These are phyloP conservation scores for Berghia stephanieae DNA, from an alignment of 1,140 invertebrate genomes.

Conservation along the genomic window DNA sequence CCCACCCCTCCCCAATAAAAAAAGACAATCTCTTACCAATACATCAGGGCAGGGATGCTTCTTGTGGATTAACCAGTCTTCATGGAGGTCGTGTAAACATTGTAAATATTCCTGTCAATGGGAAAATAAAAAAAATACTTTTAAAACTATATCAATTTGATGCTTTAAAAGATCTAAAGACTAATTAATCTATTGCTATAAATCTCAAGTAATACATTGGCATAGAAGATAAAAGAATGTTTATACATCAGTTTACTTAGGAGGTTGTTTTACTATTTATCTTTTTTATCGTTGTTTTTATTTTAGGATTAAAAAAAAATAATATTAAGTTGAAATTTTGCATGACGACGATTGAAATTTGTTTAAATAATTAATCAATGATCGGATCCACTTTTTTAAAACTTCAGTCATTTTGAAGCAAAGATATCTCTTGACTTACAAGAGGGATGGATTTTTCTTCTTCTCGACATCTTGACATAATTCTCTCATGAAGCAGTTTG, in stretches of 20 bases:
- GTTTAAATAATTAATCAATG: neutral
- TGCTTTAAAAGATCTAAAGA: neutral
- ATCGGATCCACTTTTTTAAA: too few species aligned
- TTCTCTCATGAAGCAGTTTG: slow-evolving; percentile 15
- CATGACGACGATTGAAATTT: neutral
- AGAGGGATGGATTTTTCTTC: slow-evolving; percentile 21
- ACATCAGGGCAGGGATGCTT: slow-evolving; percentile 17
- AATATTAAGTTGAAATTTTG: neutral
- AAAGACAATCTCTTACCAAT: slow-evolving; percentile 8
- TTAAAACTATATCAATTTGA: neutral
- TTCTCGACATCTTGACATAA: slow-evolving; percentile 9
- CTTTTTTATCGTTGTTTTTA: too few species aligned
- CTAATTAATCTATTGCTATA: neutral
- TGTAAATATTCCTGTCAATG: slow-evolving; percentile 11
- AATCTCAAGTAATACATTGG: neutral
- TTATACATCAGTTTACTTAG: too few species aligned
- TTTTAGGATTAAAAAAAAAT: too few species aligned
- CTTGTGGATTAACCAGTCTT: slow-evolving; percentile 27
- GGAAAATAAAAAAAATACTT: neutral
- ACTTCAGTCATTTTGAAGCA: neutral
- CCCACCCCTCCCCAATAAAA: too few species aligned
- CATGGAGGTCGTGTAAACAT: slow-evolving; percentile 15
- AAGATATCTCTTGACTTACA: slow-evolving; percentile 12
- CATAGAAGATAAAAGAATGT: neutral
- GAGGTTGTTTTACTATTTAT: too few species aligned